phyloP scores from a whole-genome alignment of 2,888 invertebrate genomes.

The Drosophila atripex region DNA sequence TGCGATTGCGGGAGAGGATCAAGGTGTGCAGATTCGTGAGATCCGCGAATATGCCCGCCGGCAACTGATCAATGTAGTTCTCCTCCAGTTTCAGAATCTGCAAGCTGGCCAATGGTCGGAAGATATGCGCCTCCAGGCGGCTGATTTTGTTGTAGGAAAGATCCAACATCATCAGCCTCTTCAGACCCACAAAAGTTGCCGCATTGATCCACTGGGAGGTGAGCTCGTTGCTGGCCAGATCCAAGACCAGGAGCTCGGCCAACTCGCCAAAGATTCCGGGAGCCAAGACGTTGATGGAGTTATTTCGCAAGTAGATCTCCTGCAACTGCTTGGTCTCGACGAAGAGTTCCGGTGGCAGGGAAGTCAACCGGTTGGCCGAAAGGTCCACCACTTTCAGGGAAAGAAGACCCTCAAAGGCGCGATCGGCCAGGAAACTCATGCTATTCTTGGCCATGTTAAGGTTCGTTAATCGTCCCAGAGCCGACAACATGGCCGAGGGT shows the following conservation, averaged over 20 bases:
- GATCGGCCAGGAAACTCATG: constrained; percentile 93
- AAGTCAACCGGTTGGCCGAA: constrained; percentile 94
- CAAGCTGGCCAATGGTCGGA: constrained; percentile 92
- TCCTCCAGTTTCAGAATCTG: constrained; percentile 93
- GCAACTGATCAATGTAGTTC: constrained; percentile 92
- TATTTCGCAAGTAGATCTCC: constrained; percentile 95
- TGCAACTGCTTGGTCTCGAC: constrained; percentile 91
- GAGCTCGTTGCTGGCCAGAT: constrained; percentile 93
- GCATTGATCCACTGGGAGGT: constrained; percentile 94
- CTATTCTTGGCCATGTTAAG: constrained; percentile 94
- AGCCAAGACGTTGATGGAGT: constrained; percentile 93
- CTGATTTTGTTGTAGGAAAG: constrained; percentile 93
- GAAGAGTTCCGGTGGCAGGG: constrained; percentile 93
- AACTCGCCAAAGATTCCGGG: constrained; percentile 93
- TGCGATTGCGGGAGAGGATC: constrained; percentile 93
- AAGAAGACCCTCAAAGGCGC: constrained; percentile 91
- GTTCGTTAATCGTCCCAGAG: constrained; percentile 90
- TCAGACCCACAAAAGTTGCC: constrained; percentile 93
- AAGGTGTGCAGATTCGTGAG: constrained; percentile 95
- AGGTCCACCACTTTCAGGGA: constrained; percentile 93
- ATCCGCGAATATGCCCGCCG: constrained; percentile 93
- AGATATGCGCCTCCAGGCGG: constrained; percentile 92
- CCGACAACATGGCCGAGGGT: constrained; percentile 92
- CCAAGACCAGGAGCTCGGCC: constrained; percentile 90
- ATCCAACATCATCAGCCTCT: constrained; percentile 93